Base-by-base conservation (phyloP, 1,140 invertebrate genomes). In the Drosophila melanica region DNA sequence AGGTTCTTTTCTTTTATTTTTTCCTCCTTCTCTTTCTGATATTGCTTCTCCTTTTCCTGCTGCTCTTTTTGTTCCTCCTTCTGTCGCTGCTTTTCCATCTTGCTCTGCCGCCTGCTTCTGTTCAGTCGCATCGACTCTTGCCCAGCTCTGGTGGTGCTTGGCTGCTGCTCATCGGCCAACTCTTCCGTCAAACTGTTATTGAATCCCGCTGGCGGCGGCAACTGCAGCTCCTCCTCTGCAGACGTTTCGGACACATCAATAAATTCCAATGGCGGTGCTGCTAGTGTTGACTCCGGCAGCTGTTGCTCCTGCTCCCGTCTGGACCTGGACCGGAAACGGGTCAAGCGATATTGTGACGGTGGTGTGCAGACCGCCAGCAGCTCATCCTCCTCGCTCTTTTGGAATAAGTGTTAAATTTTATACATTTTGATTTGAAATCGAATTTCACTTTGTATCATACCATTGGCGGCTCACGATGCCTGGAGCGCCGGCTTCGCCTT, bases 131-230 rank as follows among this genome's bases (percentile, higher is more conserved):
- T 41, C 1, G 53, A 55, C 9, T 9, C 1, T 7, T 20, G 35
- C 11, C 75, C 71, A 10, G 50, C 45, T 23, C 1, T 35, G 39
- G 75, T 82, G 0, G 75, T 82, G 30, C 67, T 84, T 9, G 80
- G 72, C 27, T 50, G 72, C 27, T 50, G 50, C 1, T 77, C 62
- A 10, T 73, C 44, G n/a, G 30, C 12, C n/a, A 33, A 6, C 27
- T 27, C 27, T 27, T 6, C 27, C 27, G 6, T 27, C 2, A 1
- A 27, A 27, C 6, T 35, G 33, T 35, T 35, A 9, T 35, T 35
- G n/a, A 53, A 53, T 7, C 20, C 2, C 12, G 58, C 18, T 2
- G 35, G 35, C 3, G 59, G 20, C 16, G 23, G 20, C 16, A 18
- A 9, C 11, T 48, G 30, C 3, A 11, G 27, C 4, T 44, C 57